Base-by-base conservation (phyloP, 2,113 vertebrate species). In the Platichthys flesus region DNA sequence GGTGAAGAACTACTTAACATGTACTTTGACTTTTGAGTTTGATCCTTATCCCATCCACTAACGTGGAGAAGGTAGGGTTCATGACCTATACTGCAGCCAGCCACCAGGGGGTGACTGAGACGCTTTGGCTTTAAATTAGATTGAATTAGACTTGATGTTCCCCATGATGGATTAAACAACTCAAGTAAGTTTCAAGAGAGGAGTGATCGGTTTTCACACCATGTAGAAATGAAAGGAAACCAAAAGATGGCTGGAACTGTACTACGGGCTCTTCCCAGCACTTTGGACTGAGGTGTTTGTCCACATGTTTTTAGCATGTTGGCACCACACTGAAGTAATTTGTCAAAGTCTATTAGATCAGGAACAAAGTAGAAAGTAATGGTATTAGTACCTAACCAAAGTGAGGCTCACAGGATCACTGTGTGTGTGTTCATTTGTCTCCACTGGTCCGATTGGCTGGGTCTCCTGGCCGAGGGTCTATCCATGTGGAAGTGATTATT, bases 401-500 rank as follows among this genome's bases (percentile, higher is more conserved):
- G 79, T 86, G 52, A 66, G 64, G 73, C 24, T 59, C 28, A 59
- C 13, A 23, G 51, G 65, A 70, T 74, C 45, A 4, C 2, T 51
- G 45, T 57, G 14, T 52, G 57, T 47, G 18, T 37, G 20, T 5
- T 37, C 35, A 73, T 63, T 79, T 83, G 31, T 31, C 31, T 31
- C 31, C 31, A 31, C 31, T 6, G 31, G 5, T 31, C 31, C 31
- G 31, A 31, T 31, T 31, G 75, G 85, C 63, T 70, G 79, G 71
- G 69, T 76, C 69, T 86, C 37, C 76, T 91, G 87, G 85, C 89
- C 49, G 35, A 64, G 49, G 52, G 77, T 84, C 71, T 45, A 51
- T 80, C 75, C 87, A 90, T 88, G 81, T 92, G 90, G 90, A 93
- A 92, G 76, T 85, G 71, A 93, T 92, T 90, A 88, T 85, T 79